These are phyloP conservation scores for Drosophila pseudotalamancana DNA, from an alignment of 2,888 invertebrate genomes.

Conservation along the genomic window DNA sequence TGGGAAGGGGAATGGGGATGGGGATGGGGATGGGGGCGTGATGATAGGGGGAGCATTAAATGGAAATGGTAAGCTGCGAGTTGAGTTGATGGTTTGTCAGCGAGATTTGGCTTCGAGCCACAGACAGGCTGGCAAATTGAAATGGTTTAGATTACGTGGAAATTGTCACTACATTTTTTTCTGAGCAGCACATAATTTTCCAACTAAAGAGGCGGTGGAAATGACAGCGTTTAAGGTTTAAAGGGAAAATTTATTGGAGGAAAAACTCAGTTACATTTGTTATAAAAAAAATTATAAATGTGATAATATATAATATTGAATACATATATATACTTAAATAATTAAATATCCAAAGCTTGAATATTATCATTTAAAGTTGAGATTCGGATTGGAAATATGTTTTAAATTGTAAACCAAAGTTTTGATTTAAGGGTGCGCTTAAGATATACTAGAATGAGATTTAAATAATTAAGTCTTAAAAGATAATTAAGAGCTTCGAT, in stretches of 20 bases:
- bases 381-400: too few relatives aligned
- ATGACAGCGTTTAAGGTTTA: neutral
- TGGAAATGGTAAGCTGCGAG: slow-evolving; percentile 13
- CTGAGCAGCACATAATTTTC: slow-evolving; percentile 10
- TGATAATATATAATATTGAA: too few relatives aligned
- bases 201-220: neutral
- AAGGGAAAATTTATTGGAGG: neutral
- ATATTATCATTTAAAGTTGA: too few relatives aligned
- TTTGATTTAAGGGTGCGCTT: too few relatives aligned
- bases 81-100: slow-evolving; percentile 42
- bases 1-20: slow-evolving; percentile 1
- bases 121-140: slow-evolving; percentile 71
- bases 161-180: slow-evolving; percentile 34
- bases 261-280: too few relatives aligned
- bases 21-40: neutral
- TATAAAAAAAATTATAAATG: too few relatives aligned
- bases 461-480: too few relatives aligned
- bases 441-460: too few relatives aligned
- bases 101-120: slow-evolving; percentile 56
- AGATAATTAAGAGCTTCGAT: too few relatives aligned
- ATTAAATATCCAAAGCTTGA: too few relatives aligned
- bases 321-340: too few relatives aligned
- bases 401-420: too few relatives aligned
- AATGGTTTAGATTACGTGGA: slow-evolving; percentile 67
- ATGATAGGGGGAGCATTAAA: slow-evolving; percentile 5